phyloP scores from a whole-genome alignment of 1,140 invertebrate genomes.

The Trichonephila clavipes region DNA sequence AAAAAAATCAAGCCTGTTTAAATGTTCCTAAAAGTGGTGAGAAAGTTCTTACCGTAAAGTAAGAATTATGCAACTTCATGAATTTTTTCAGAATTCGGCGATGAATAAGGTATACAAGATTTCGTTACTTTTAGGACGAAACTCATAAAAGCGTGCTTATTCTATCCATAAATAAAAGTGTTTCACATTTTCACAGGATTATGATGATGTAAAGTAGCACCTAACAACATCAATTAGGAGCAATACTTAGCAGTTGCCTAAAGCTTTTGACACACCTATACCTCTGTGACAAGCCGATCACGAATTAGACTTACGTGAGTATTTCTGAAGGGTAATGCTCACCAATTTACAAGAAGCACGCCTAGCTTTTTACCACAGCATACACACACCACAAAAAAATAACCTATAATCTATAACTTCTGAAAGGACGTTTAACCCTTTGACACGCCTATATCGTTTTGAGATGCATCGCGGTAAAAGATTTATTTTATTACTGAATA shows the following conservation, averaged over 20 bases:
- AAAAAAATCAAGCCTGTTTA: too few species aligned
- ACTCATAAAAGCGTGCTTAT: background rate
- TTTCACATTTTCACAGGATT: background rate
- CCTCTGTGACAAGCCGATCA: background rate
- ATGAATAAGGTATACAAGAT: too few species aligned
- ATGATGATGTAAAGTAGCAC: background rate
- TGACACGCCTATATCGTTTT: constrained; percentile 37
- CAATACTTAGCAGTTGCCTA: background rate
- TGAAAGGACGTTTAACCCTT: constrained; percentile 27
- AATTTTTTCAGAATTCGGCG: too few species aligned
- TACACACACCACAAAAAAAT: background rate
- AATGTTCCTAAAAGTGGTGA: too few species aligned
- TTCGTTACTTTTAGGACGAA: background rate
- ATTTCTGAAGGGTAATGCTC: background rate
- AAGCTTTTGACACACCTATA: constrained; percentile 30
- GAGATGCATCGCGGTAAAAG: background rate
- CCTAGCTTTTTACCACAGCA: background rate
- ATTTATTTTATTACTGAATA: constrained; percentile 25
- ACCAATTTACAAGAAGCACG: background rate
- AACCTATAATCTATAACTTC: constrained; percentile 4
- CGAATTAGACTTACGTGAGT: background rate
- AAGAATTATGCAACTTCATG: too few species aligned
- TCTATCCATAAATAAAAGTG: background rate
- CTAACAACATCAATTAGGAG: background rate
- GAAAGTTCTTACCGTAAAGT: too few species aligned